A percentile compares a stretch with the other conserved stretches of the same genome.
phyloP scores from a whole-genome alignment of 2,888 invertebrate species.

The Lycocerus yunnanus region DNA sequence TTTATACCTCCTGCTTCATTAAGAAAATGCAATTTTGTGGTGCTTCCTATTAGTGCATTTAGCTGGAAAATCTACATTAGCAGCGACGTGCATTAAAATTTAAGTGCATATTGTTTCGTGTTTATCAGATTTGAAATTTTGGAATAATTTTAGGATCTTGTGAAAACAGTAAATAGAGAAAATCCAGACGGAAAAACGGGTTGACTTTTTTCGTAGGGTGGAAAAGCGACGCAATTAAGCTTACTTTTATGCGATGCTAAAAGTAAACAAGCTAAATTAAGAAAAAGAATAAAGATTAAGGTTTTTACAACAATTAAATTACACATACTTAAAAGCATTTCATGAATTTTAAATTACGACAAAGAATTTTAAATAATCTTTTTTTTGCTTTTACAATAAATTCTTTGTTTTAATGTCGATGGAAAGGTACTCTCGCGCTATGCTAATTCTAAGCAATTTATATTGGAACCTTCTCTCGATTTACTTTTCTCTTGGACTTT shows the following conservation, averaged over 20 bases:
- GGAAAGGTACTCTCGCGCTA: background rate
- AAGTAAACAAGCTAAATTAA: background rate
- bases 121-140: background rate
- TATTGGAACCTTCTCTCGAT: background rate
- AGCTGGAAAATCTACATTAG: background rate
- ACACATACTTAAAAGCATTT: background rate
- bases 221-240: background rate
- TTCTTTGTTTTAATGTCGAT: background rate
- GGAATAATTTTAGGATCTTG: background rate
- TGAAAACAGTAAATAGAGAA: background rate
- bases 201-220: background rate
- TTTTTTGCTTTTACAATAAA: background rate
- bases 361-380: background rate
- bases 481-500: background rate
- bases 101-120: background rate
- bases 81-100: background rate
- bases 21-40: background rate
- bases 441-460: background rate
- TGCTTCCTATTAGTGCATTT: background rate
- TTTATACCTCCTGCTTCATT: background rate
- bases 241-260: background rate
- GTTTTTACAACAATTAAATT: background rate
- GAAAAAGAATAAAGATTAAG: background rate
- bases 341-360: background rate
- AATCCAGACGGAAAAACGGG: background rate